phyloP scores from a whole-genome alignment of 2,113 vertebrate genomes.

The Gopherus evgoodei region DNA sequence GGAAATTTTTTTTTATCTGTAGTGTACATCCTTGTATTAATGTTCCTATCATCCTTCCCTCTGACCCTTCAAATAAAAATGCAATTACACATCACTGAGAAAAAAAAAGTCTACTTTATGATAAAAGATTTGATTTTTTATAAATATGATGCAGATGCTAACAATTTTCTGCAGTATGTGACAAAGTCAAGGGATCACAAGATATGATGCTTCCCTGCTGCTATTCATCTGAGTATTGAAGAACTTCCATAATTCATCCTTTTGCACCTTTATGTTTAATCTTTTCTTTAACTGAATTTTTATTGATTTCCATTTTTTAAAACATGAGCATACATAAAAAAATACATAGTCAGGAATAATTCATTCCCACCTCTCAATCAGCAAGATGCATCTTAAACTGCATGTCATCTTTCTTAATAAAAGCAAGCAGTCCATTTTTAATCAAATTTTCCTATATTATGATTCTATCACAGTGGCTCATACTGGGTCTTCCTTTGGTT shows the following conservation, averaged over 20 bases:
- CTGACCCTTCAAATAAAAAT: background rate
- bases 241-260: background rate
- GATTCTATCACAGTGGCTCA: background rate
- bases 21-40: background rate
- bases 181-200: background rate
- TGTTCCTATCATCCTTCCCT: background rate
- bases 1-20: background rate
- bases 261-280: background rate
- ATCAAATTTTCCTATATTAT: background rate
- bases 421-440: background rate
- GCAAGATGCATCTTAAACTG: background rate
- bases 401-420: fast-evolving
- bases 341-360: background rate
- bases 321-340: background rate
- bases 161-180: background rate
- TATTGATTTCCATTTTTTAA: background rate
- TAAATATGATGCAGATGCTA: background rate
- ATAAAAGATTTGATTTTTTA: constrained; percentile 11
- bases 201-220: background rate
- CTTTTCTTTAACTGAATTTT: background rate
- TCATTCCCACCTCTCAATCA: background rate
- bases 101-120: background rate
- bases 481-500: background rate
- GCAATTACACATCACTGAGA: background rate
- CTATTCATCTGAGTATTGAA: background rate